Evolutionary conservation across 2,888 invertebrate species (phyloP).

Genomic region (Drosophila atroscutellata): DNA sequence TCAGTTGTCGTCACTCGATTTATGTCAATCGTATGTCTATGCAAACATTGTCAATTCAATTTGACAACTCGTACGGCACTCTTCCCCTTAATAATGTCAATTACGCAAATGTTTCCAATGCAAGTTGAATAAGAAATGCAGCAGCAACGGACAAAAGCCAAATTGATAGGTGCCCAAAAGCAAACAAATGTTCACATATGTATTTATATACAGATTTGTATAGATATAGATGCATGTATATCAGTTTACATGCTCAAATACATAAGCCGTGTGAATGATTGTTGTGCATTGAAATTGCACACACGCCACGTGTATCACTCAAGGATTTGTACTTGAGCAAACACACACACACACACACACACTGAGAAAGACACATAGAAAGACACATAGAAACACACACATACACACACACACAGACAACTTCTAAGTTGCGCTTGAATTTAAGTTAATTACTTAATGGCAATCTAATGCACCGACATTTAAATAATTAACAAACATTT

Average conservation of each 20-base stretch:
- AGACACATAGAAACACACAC: neutral
- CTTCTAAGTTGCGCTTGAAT: constrained; percentile 39
- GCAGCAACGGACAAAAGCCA: neutral
- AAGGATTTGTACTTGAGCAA: constrained; percentile 24
- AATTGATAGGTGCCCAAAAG: neutral
- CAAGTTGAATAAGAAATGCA: neutral
- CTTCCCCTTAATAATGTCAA: constrained; percentile 12
- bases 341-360: constrained; percentile 1
- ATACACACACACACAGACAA: constrained; percentile 4
- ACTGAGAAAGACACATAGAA: neutral
- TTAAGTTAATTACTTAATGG: constrained; percentile 78
- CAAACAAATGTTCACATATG: constrained; percentile 22
- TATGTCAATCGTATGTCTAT: neutral
- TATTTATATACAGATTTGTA: constrained; percentile 15
- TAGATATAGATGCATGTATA: neutral
- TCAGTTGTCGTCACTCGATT: constrained; percentile 1
- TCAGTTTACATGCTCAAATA: constrained; percentile 13
- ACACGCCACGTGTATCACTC: constrained; percentile 48
- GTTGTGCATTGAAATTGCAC: constrained; percentile 35
- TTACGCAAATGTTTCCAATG: constrained; percentile 23
- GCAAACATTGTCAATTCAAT: constrained; percentile 33
- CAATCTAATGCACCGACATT: constrained; percentile 65
- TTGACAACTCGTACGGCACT: constrained; percentile 6
- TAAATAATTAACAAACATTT: constrained; percentile 75
- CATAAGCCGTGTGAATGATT: constrained; percentile 7